Evolutionary conservation across 2,888 invertebrate species (phyloP), one percentile per base, ranked within the genome.

Genomic region (Drosophila colorata): DNA sequence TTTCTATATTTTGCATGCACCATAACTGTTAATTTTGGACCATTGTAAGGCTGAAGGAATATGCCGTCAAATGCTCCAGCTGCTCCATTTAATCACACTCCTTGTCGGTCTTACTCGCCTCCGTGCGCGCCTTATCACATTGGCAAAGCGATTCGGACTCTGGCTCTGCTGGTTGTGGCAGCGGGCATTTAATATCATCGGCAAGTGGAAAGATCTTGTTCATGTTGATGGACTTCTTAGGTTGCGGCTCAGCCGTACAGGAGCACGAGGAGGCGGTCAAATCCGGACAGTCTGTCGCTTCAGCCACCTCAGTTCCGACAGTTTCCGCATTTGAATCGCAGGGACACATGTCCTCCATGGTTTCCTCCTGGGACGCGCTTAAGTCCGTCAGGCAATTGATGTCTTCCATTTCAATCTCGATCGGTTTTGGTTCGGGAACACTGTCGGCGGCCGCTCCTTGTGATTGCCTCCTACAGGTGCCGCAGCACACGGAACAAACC

Each of bases 191-290:
- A 0, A 0, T 2, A 0, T n/a, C 51, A 40, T 65, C 64, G 18
- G 51, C 33, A 0, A 65, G 64, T 2, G 64, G 63, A 11, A 41
- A 65, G 2, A 61, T 2, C 14, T 63, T 61, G 0, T 46, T 61
- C n/a, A 5, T 5, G 5, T 37, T n/a, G 6, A 49, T 1, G n/a
- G 61, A 38, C 25, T 6, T 9, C 28, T 8, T 2, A 8, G 28
- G 28, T 28, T 2, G 9, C 0, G 28, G 28, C n/a, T n/a, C n/a
- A 9, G 9, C 3, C n/a, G n/a, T n/a, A 9, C 9, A 28, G 8
- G 28, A 2, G 28, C 28, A 28, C 28, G 28, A 28, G 9, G 28
- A 28, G 28, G 2, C 2, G 28, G 2, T 28, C 25, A 9, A 0
- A 2, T 28, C 28, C 9, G 8, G 9, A 2, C 1, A 11, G 1